Base-by-base conservation (phyloP, 2,113 vertebrate genomes). In the Hucho hucho region DNA sequence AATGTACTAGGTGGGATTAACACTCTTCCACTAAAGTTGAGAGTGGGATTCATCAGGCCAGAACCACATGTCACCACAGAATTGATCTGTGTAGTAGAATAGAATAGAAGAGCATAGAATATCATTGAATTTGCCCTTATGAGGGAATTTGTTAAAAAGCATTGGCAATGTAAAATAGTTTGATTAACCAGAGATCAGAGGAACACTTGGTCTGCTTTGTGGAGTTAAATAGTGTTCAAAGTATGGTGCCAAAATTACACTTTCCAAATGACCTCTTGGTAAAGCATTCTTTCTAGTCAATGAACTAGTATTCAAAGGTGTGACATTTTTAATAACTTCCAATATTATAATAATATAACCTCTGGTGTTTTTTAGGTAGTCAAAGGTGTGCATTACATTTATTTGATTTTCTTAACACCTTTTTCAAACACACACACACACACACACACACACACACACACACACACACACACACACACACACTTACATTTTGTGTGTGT, bases 1-100 rank as follows among this genome's bases (percentile, higher is more conserved):
- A 82, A 73, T 70, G 73, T 69, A 20, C 58, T 14, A 70, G 7
- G 61, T 75, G 28, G 82, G 72, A 82, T 82, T 87, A 87, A 90
- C 87, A 87, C 74, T 65, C 79, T 81, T 77, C 68, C 25, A 64
- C 58, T 76, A 22, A 64, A 74, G 56, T 78, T 73, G 65, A 75
- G 79, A 83, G 66, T 75, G 76, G 24, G 67, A 75, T 82, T 64
- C 49, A 65, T 86, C 80, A 81, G 37, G 65, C 20, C 68, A 75
- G 16, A 71, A 20, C 43, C 49, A 65, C 14, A 20, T 20, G 59
- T 63, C 59, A 63, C 22, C 4, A n/a, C 12, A 26, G n/a, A 64
- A 11, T 26, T 25, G 25, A 11, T 9, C 63, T 64, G 25, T n/a
- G 9, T 64, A 13, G 11, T 63, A 9, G 3, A 63, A 63, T 24